Evolutionary conservation across 1,140 invertebrate species (phyloP), one percentile per base, ranked within the genome.

Genomic region (Streblospio benedicti): DNA sequence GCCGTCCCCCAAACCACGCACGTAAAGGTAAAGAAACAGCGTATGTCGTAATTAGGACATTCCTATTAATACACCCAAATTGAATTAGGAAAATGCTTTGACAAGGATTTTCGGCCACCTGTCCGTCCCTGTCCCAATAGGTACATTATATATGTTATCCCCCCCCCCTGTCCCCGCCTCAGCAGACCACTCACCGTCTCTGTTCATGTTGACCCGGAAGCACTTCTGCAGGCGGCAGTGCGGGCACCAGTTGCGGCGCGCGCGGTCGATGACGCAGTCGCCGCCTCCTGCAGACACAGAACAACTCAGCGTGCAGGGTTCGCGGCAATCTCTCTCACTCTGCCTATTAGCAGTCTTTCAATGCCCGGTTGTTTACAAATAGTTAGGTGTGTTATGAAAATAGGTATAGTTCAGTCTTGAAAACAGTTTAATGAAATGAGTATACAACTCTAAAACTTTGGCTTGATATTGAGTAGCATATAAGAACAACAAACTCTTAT

Each of bases 241-340:
- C 0, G 90, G 89, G 75, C 90, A 92, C 89, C 89, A 92, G 74
- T 93, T 92, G 64, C 90, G 73, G 65, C 89, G 73, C 0, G 86
- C 84, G 80, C 90, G 91, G 71, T 92, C 89, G 20, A 93, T 82
- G 1, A 84, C 73, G 70, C 90, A 93, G 25, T 79, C 80, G n/a
- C 86, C 86, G 60, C 82, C 85, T 25, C 87, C 87, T 60, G 86
- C 86, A 86, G 57, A 38, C 66, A 65, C 54, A 23, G 53, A 38
- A 20, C n/a, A n/a, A n/a, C n/a, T n/a, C n/a, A n/a, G n/a, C n/a
- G n/a, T n/a, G n/a, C n/a, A n/a, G n/a, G n/a, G n/a, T n/a, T n/a
- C n/a, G n/a, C n/a, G n/a, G n/a, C n/a, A n/a, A n/a, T n/a, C n/a
- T n/a, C n/a, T n/a, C n/a, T n/a, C n/a, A n/a, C n/a, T n/a, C n/a